phyloP scores from a whole-genome alignment of 2,113 vertebrate species.

The Lasiurus borealis region DNA sequence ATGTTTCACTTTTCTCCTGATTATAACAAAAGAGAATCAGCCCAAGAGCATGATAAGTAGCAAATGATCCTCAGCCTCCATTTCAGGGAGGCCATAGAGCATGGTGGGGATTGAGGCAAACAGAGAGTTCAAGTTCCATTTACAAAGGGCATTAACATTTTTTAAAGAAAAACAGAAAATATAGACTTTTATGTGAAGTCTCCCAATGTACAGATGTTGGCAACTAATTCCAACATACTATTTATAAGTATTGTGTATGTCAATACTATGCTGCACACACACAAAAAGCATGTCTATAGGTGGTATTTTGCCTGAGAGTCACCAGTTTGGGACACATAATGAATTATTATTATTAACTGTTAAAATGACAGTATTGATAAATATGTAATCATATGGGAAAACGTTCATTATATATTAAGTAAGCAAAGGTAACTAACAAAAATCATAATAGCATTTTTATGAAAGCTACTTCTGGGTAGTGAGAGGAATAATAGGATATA shows the following conservation, averaged over 20 bases:
- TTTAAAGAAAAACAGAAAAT: slow-evolving; percentile 32
- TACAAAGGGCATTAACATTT: background rate
- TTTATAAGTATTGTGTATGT: background rate
- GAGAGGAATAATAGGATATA: background rate
- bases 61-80: background rate
- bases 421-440: background rate
- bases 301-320: slow-evolving; percentile 1
- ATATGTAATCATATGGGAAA: background rate
- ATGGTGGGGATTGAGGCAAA: background rate
- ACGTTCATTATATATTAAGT: background rate
- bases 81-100: background rate
- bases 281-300: background rate
- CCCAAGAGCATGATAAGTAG: background rate
- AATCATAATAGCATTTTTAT: background rate
- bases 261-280: background rate
- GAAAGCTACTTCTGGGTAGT: background rate
- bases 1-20: background rate
- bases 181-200: background rate
- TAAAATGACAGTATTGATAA: slow-evolving; percentile 29
- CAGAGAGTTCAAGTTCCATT: background rate
- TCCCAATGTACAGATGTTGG: background rate
- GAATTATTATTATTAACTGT: slow-evolving; percentile 2
- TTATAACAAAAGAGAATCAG: background rate
- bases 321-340: background rate
- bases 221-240: background rate